Base-by-base conservation (phyloP, 30 jellyfish, hydroid and myxozoan species). In the Aurelia aurita complex sp. Pacific region DNA sequence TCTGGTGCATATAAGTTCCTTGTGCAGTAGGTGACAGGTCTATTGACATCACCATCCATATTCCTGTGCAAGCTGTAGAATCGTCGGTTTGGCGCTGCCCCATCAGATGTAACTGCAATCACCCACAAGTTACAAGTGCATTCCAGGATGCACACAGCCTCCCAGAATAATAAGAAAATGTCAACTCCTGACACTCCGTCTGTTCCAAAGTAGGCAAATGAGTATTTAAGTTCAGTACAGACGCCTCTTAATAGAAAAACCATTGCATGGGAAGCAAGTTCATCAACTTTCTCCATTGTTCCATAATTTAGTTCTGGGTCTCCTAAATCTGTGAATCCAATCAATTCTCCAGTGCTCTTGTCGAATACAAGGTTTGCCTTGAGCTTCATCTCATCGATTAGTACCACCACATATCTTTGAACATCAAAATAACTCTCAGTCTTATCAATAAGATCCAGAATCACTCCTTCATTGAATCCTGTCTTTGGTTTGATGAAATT, bases 41-140 rank as follows among this genome's bases (percentile, higher is more conserved):
- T 64, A 13, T 46, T 83, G 9, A 52, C 32, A 10, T 29, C 73
- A 14, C 60, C 59, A 66, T 46, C 73, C 12, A 71, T n/a, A 4
- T 12, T 29, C 13, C 33, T 34, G 53, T 82, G 92, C 68, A 82
- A 69, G 57, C 74, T 65, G 82, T 60, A 75, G 34, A 88, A 76
- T 59, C 38, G 78, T 67, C 96, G 80, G 69, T 87, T 87, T 38
- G 92, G 42, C 12, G 96, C 73, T 29, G 95, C 94, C 23, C 95
- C 80, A 89, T 89, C 97, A 63, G 69, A 78, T 9, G 51, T 55
- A n/a, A 67, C 68, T 11, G 88, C 88, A 29, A 78, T 64, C 35
- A 62, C 88, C 40, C 42, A 7, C 36, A 79, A 67, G 13, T 79
- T 38, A 62, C 88, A 79, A 16, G 80, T 60, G 8, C 19, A 5